Evolutionary conservation across 2,888 invertebrate genomes (phyloP).

Genomic region (Copidosoma aretas): DNA sequence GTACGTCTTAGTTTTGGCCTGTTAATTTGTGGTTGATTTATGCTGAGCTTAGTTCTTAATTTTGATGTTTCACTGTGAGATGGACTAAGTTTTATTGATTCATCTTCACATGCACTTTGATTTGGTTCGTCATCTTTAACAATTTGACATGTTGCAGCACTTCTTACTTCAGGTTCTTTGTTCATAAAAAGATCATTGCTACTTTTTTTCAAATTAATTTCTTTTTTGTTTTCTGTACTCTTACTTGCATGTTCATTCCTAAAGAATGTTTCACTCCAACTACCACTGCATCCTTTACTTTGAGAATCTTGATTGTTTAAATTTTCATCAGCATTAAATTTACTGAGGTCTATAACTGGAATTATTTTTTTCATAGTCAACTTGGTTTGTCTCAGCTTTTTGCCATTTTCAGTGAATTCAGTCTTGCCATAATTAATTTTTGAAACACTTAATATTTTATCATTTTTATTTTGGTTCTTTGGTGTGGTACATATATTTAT

Average conservation of each 20-base stretch:
- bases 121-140: neutral
- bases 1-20: constrained; percentile 14
- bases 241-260: constrained; percentile 1
- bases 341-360: constrained; percentile 40
- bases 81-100: constrained; percentile 30
- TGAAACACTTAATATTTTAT: constrained; percentile 25
- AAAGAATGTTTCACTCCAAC: constrained; percentile 10
- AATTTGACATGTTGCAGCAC: neutral
- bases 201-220: neutral
- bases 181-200: neutral
- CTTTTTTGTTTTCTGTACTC: neutral
- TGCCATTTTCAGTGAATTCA: constrained; percentile 43
- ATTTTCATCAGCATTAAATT: constrained; percentile 8
- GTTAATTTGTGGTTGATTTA: constrained; percentile 10
- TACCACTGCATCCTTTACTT: constrained; percentile 1
- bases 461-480: constrained; percentile 6
- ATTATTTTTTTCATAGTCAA: constrained; percentile 44
- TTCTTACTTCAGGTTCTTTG: neutral
- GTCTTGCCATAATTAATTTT: constrained; percentile 42
- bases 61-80: constrained; percentile 25
- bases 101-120: constrained; percentile 20
- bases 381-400: constrained; percentile 50
- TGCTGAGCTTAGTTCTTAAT: constrained; percentile 32
- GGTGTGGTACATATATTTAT: constrained; percentile 5
- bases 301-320: neutral